Evolutionary conservation across 92 coral and sea anemone genomes (phyloP).

Genomic region (Palythoa grandis): DNA sequence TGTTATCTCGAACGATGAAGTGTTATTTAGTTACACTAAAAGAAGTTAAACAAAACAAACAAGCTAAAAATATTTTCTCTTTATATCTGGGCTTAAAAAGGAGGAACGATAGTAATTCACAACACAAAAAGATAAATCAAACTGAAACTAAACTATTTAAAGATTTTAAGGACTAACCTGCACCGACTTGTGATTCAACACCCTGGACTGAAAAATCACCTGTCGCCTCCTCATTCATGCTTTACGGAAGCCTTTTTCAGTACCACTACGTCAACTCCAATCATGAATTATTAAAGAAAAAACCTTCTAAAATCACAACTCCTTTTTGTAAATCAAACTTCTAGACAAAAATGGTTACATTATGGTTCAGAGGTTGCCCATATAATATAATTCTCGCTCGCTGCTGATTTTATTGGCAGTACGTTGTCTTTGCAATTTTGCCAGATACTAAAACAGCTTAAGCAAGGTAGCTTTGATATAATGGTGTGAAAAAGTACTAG

Average conservation of each 20-base stretch:
- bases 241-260: neutral
- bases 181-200: neutral
- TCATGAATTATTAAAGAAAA: neutral
- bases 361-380: neutral
- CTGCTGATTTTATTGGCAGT: neutral
- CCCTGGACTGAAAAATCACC: neutral
- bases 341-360: neutral
- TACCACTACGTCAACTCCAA: neutral
- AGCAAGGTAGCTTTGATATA: neutral
- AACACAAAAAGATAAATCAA: neutral
- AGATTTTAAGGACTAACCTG: slow-evolving; percentile 1
- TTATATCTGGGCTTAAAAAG: neutral
- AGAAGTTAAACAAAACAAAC: neutral
- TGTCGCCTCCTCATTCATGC: neutral
- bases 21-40: neutral
- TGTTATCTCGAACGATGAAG: neutral
- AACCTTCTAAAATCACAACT: neutral
- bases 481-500: neutral
- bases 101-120: neutral
- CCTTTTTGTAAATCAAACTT: neutral
- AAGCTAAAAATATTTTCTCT: neutral
- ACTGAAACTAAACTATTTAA: neutral
- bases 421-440: neutral
- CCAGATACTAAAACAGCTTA: neutral
- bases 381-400: neutral